Conservation (phyloP, 2,797 vertebrate genomes). For the Pantherophis alleghaniensis region DNA sequence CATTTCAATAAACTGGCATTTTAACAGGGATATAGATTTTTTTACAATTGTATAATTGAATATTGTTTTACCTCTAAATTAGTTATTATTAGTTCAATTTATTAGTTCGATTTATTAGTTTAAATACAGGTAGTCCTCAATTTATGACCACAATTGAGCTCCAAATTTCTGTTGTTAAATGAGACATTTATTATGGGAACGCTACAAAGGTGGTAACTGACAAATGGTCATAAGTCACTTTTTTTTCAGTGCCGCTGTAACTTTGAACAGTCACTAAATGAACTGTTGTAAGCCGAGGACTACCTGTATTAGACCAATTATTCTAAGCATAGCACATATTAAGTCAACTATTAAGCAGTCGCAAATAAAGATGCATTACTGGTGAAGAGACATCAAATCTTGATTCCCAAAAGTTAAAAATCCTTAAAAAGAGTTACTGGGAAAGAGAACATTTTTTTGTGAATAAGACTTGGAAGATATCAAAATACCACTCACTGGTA, state of each 20-base stretch:
- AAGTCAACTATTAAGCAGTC: not conserved
- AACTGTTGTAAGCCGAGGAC: too few relatives aligned
- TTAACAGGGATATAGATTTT: not conserved
- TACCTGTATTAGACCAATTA: not conserved
- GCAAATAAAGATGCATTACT: not conserved
- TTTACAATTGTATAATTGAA: not conserved
- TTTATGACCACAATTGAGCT: too few relatives aligned
- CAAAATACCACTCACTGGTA: not conserved
- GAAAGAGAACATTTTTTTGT: not conserved
- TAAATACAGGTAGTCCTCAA: too few relatives aligned
- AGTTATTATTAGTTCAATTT: too few relatives aligned
- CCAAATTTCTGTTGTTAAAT: too few relatives aligned
- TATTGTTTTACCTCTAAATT: not conserved
- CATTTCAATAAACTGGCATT: not conserved
- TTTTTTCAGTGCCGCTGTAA: too few relatives aligned
- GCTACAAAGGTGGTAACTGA: too few relatives aligned
- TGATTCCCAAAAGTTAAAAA: not conserved
- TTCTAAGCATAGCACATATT: not conserved
- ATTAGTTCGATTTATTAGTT: too few relatives aligned
- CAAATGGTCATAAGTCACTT: too few relatives aligned
- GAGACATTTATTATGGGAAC: too few relatives aligned
- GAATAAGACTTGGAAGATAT: not conserved
- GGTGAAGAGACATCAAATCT: not conserved
- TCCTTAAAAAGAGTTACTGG: not conserved
- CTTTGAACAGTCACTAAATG: too few relatives aligned